Conservation (phyloP, 2,888 invertebrate species). For the Euproctis similis region DNA sequence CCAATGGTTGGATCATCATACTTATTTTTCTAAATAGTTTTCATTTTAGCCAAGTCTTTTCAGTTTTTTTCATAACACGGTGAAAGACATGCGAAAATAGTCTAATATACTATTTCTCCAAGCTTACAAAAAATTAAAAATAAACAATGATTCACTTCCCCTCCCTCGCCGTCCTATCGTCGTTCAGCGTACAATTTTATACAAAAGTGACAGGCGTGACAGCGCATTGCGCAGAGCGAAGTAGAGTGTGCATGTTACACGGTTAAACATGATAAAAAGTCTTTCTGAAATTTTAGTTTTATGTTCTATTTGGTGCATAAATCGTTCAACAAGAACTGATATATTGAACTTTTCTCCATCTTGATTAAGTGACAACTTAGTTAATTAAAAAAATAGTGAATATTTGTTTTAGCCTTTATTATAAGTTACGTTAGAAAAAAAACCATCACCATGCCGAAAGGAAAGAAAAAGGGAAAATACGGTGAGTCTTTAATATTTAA, state of each 20-base stretch:
- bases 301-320: conserved; percentile 82
- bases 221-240: conserved; percentile 62
- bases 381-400: conserved; percentile 64
- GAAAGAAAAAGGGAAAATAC: conserved; percentile 84
- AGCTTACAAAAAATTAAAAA: too few relatives aligned
- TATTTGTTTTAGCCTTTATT: conserved; percentile 73
- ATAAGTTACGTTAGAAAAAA: conserved; percentile 32
- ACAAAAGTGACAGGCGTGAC: conserved; percentile 43
- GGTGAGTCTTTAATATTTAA: conserved; percentile 61
- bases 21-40: too few relatives aligned
- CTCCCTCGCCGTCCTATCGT: too few relatives aligned
- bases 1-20: too few relatives aligned
- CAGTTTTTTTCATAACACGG: too few relatives aligned
- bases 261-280: conserved; percentile 84
- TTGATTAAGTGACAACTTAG: conserved; percentile 79
- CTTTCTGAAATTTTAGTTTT: conserved; percentile 80
- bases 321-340: conserved; percentile 82
- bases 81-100: too few relatives aligned
- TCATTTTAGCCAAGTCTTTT: too few relatives aligned
- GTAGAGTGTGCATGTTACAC: conserved; percentile 69
- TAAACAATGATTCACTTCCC: too few relatives aligned
- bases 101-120: too few relatives aligned
- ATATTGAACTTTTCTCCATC: conserved; percentile 85
- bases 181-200: conserved; percentile 1
- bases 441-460: conserved; percentile 82